These are phyloP conservation scores for Mesochorus sp. DNA, from an alignment of 2,888 invertebrate species.

Conservation along the genomic window DNA sequence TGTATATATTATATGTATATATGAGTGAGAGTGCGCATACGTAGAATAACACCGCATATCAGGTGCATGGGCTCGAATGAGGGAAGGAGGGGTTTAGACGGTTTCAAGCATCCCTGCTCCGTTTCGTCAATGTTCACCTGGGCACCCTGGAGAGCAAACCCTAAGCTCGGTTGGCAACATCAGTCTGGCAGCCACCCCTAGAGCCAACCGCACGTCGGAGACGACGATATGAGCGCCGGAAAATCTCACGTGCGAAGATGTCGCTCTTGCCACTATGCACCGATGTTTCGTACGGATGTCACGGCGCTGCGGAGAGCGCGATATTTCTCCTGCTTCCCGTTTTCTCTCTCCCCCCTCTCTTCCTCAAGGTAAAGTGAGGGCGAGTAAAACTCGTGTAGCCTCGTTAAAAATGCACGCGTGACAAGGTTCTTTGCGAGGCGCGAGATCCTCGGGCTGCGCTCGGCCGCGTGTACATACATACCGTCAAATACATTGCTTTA, in stretches of 20 bases:
- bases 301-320: no score
- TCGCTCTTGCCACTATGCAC: background rate
- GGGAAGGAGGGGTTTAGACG: constrained; percentile 21
- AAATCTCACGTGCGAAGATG: constrained; percentile 11
- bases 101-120: constrained; percentile 24
- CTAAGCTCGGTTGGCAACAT: no score
- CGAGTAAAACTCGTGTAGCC: constrained; percentile 57
- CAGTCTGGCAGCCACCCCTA: constrained; percentile 11
- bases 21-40: background rate
- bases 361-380: background rate
- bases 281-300: background rate
- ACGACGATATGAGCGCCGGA: constrained; percentile 11
- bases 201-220: background rate
- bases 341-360: background rate
- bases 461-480: constrained; percentile 58
- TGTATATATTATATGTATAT: background rate
- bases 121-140: constrained; percentile 21
- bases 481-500: constrained; percentile 67
- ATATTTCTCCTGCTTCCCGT: no score
- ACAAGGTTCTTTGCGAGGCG: constrained; percentile 70
- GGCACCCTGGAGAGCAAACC: constrained; percentile 17
- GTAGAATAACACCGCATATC: constrained; percentile 28
- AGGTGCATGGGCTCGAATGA: no score
- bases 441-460: constrained; percentile 56
- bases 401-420: constrained; percentile 76